Percentiles rank a stretch among this genome's conserved stretches.
phyloP scores from a whole-genome alignment of 2,888 invertebrate genomes.

The Cinara cedri region DNA sequence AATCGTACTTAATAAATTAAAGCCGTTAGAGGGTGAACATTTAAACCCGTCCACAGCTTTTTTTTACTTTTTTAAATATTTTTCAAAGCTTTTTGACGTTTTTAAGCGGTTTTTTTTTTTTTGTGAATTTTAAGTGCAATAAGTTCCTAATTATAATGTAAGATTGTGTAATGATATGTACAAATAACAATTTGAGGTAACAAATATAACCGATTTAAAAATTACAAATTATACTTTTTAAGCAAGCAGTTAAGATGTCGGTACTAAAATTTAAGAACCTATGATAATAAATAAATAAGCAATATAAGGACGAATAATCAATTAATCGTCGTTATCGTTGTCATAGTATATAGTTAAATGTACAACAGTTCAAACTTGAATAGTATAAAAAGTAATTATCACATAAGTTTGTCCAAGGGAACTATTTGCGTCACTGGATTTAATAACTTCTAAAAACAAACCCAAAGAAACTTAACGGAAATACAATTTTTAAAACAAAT shows the following conservation, averaged over 20 bases:
- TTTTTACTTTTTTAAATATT: too few species aligned
- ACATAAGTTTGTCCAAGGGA: conserved; percentile 24
- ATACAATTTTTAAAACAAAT: conserved; percentile 27
- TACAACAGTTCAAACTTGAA: conserved; percentile 18
- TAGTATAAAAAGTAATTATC: conserved; percentile 21
- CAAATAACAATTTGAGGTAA: too few species aligned
- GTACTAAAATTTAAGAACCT: not conserved
- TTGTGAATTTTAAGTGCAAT: too few species aligned
- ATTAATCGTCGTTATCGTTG: conserved; percentile 15
- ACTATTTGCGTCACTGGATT: conserved; percentile 3
- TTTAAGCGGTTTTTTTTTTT: too few species aligned
- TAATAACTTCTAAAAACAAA: conserved; percentile 17
- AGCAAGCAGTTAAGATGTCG: not conserved
- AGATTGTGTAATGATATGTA: too few species aligned
- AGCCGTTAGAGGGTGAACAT: too few species aligned
- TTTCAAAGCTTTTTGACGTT: too few species aligned
- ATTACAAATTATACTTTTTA: not conserved
- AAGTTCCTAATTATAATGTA: too few species aligned
- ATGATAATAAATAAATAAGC: not conserved
- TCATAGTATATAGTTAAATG: not conserved
- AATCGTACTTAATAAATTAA: too few species aligned
- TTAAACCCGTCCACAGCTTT: too few species aligned
- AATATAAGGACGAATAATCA: conserved; percentile 15
- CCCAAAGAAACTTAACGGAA: conserved; percentile 22
- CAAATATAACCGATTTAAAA: not conserved